A percentile compares a stretch with the other conserved stretches of the same genome.
Conservation (phyloP, 2,888 invertebrate species). For the Brassicogethes aeneus region DNA sequence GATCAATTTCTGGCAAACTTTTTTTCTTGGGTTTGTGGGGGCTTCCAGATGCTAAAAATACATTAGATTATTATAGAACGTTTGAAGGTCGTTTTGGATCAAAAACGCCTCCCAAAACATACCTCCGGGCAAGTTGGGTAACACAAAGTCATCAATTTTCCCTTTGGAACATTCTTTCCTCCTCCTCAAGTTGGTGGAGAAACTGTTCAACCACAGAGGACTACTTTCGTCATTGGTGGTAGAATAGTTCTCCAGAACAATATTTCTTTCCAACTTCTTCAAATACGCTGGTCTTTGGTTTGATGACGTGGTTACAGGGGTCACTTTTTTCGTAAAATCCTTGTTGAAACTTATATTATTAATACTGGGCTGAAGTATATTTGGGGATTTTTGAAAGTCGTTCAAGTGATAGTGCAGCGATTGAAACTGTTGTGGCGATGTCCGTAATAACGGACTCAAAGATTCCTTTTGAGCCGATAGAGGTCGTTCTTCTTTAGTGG, state of each 20-base stretch:
- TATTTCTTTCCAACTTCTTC: slow-evolving; percentile 30
- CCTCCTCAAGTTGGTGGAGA: slow-evolving; percentile 12
- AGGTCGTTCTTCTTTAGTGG: slow-evolving; percentile 11
- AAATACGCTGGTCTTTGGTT: slow-evolving; percentile 28
- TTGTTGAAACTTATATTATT: slow-evolving; percentile 36
- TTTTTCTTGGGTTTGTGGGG: slow-evolving; percentile 33
- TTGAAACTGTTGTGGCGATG: slow-evolving; percentile 17
- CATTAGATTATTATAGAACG: not conserved
- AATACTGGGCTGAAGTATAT: slow-evolving; percentile 31
- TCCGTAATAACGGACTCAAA: slow-evolving; percentile 8
- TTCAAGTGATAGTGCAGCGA: not conserved
- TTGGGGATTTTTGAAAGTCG: not conserved
- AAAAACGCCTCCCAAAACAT: too few species aligned
- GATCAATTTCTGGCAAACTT: slow-evolving; percentile 19
- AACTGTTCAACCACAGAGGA: slow-evolving; percentile 25
- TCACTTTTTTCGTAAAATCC: slow-evolving; percentile 28
- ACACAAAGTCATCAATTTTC: slow-evolving; percentile 44
- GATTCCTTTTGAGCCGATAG: slow-evolving; percentile 8
- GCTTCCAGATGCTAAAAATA: slow-evolving; percentile 14
- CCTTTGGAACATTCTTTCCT: slow-evolving; percentile 26
- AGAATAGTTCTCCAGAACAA: slow-evolving; percentile 24
- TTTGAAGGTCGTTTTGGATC: not conserved
- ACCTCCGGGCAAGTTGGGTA: slow-evolving; percentile 58
- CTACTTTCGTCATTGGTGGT: too few species aligned
- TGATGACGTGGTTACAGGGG: slow-evolving; percentile 29